These are phyloP conservation scores for Meteorus sp. DNA, from an alignment of 1,140 invertebrate species.

Conservation along the genomic window DNA sequence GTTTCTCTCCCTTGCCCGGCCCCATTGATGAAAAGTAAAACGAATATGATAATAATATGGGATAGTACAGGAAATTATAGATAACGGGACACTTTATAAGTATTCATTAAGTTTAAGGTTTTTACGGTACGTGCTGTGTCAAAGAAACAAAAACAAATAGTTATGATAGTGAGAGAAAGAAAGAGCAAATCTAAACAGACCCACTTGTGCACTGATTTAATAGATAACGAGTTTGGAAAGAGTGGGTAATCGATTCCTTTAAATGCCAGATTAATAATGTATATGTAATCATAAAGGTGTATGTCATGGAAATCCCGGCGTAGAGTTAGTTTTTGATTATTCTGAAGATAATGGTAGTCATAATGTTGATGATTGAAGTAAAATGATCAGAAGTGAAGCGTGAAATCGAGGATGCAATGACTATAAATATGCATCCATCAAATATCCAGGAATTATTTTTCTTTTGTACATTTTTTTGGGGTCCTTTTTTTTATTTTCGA, in stretches of 20 bases:
- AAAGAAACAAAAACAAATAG: conserved; percentile 13
- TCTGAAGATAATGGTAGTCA: background rate
- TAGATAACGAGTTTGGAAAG: background rate
- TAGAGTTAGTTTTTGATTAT: conserved; percentile 9
- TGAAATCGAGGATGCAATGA: background rate
- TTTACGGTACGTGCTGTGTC: conserved; percentile 26
- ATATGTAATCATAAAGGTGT: background rate
- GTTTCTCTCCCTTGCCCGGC: conserved; percentile 5
- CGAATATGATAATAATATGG: conserved; percentile 16
- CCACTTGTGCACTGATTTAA: conserved; percentile 11
- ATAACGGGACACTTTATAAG: conserved; percentile 28
- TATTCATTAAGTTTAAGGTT: conserved; percentile 32
- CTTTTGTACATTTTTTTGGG: background rate
- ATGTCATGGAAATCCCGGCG: background rate
- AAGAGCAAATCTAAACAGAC: background rate
- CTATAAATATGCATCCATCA: no score
- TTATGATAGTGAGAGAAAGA: conserved; percentile 21
- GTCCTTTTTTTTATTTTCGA: no score
- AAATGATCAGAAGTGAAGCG: background rate
- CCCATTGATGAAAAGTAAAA: conserved; percentile 19
- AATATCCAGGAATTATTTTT: background rate
- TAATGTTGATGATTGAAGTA: background rate
- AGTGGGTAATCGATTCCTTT: background rate
- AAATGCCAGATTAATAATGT: conserved; percentile 1
- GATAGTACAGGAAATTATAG: conserved; percentile 9